A percentile compares a stretch with the other conserved stretches of the same genome.
Conservation (phyloP, 2,797 vertebrate genomes). For the Myotis planiceps region DNA sequence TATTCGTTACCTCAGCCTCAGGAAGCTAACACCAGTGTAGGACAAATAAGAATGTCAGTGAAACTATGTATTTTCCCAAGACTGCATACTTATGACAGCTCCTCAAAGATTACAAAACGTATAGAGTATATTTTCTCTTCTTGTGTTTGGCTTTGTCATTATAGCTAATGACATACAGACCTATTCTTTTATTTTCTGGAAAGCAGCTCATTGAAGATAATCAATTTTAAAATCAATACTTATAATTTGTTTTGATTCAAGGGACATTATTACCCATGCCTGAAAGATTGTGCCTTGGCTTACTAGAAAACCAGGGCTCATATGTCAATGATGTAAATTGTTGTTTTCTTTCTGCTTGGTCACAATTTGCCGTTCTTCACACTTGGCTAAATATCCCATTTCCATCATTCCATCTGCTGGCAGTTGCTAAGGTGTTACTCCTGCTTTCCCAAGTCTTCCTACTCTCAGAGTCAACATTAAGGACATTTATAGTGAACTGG, state of each 20-base stretch:
- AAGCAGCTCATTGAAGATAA: not conserved
- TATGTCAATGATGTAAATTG: slow-evolving; percentile 56
- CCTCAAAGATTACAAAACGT: not conserved
- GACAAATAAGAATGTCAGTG: not conserved
- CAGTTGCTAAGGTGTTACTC: slow-evolving; percentile 69
- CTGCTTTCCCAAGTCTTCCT: slow-evolving; percentile 76
- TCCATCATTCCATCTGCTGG: slow-evolving; percentile 77
- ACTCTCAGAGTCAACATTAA: slow-evolving; percentile 82
- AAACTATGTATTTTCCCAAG: not conserved
- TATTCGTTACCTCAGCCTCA: not conserved
- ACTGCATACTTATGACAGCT: not conserved
- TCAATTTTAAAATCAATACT: slow-evolving; percentile 48
- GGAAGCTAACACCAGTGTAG: not conserved
- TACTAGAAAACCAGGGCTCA: slow-evolving; percentile 79
- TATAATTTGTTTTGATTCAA: slow-evolving; percentile 63
- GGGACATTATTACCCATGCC: slow-evolving; percentile 72
- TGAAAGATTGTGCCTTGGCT: slow-evolving; percentile 81
- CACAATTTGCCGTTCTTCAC: slow-evolving; percentile 83
- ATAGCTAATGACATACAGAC: not conserved
- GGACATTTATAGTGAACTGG: slow-evolving; percentile 22
- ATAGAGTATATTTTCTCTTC: not conserved
- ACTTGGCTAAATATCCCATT: slow-evolving; percentile 80
- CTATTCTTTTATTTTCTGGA: not conserved
- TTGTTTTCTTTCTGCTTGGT: slow-evolving; percentile 75
- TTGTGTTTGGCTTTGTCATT: not conserved